These are phyloP conservation scores for Apogon hyalosoma DNA, from an alignment of 2,797 vertebrate species.

Conservation along the genomic window DNA sequence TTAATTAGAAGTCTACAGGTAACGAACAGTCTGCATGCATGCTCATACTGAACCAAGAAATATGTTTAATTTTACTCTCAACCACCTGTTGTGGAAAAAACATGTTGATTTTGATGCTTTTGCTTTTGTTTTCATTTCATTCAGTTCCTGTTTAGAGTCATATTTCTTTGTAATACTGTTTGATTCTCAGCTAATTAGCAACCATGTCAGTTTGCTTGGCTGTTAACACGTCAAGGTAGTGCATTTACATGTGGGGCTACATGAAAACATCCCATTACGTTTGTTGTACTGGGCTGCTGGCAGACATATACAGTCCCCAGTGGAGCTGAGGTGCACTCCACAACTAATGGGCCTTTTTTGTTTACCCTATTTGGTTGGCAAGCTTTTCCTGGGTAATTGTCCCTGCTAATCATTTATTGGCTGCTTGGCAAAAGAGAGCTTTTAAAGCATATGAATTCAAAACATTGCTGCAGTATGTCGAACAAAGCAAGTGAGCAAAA, in stretches of 20 bases:
- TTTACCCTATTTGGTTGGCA: slow-evolving; percentile 73
- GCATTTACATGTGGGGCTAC: slow-evolving; percentile 62
- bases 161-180: slow-evolving; percentile 35
- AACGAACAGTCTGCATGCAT: neutral
- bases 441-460: slow-evolving; percentile 59
- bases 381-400: slow-evolving; percentile 72
- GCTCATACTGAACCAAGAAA: neutral
- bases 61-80: neutral
- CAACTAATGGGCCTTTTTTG: slow-evolving; percentile 75
- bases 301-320: slow-evolving; percentile 50
- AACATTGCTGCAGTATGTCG: slow-evolving; percentile 34
- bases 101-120: neutral
- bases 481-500: slow-evolving; percentile 48
- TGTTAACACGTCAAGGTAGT: slow-evolving; percentile 55
- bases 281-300: slow-evolving; percentile 59
- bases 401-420: slow-evolving; percentile 72
- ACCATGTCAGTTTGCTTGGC: slow-evolving; percentile 28
- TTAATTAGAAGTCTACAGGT: neutral
- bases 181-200: slow-evolving; percentile 59
- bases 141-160: neutral
- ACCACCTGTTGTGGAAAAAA: slow-evolving; percentile 1
- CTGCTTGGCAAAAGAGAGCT: slow-evolving; percentile 63
- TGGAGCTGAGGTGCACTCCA: slow-evolving; percentile 57
- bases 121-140: slow-evolving; percentile 11
- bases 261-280: slow-evolving; percentile 70